phyloP scores from a whole-genome alignment of 2,888 invertebrate genomes.

The Thelaira solivaga region DNA sequence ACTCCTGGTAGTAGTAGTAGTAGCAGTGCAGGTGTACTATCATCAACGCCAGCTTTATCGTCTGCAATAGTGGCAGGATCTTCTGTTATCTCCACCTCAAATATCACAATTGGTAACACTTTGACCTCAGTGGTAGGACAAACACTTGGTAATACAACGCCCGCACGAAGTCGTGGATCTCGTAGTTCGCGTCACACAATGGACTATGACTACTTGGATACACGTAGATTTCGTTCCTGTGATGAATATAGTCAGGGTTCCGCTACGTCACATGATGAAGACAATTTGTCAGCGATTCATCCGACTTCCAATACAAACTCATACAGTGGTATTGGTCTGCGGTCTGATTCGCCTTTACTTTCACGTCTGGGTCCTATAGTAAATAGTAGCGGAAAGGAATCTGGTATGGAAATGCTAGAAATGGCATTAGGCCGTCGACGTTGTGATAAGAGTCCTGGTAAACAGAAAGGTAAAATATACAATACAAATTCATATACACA shows the following conservation, averaged over 20 bases:
- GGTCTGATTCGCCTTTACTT: constrained; percentile 73
- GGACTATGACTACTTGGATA: constrained; percentile 72
- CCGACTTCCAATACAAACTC: constrained; percentile 65
- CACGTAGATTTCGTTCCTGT: constrained; percentile 80
- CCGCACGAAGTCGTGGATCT: constrained; percentile 78
- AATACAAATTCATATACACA: not conserved
- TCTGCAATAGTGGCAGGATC: constrained; percentile 67
- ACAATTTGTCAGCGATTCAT: constrained; percentile 63
- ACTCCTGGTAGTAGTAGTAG: constrained; percentile 68
- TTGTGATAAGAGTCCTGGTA: constrained; percentile 76
- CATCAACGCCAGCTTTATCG: constrained; percentile 67
- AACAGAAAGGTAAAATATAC: constrained; percentile 67
- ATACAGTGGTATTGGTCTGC: constrained; percentile 77
- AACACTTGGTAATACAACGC: constrained; percentile 75
- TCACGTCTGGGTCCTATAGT: constrained; percentile 72
- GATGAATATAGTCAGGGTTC: constrained; percentile 87
- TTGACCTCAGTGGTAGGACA: constrained; percentile 69
- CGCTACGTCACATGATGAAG: constrained; percentile 83
- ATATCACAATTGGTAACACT: constrained; percentile 51
- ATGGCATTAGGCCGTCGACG: constrained; percentile 71
- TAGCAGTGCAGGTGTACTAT: constrained; percentile 60
- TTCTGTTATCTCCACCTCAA: constrained; percentile 55
- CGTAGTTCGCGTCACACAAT: constrained; percentile 72
- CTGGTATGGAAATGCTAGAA: constrained; percentile 65
- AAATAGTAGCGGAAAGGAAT: constrained; percentile 77